Percentiles rank a stretch among this genome's conserved stretches.
Evolutionary conservation across 2,113 vertebrate species (phyloP).

Genomic region (Pogona vitticeps): DNA sequence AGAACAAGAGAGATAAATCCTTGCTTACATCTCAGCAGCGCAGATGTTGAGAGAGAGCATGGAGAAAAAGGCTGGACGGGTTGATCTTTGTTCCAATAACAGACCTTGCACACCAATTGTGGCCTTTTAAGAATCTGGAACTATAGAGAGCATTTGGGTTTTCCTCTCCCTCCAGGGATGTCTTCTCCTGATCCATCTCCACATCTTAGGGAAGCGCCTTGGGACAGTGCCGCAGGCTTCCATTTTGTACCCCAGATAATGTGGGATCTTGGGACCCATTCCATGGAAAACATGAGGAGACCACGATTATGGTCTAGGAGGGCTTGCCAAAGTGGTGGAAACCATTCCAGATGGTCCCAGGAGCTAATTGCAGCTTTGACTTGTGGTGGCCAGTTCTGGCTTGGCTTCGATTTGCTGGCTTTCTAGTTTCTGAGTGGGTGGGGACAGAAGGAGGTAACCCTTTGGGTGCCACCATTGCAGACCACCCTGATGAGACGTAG

Average conservation of each 20-base stretch:
- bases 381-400: slow-evolving; percentile 47
- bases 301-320: slow-evolving; percentile 41
- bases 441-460: not conserved
- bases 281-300: slow-evolving; percentile 53
- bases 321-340: slow-evolving; percentile 53
- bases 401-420: slow-evolving; percentile 18
- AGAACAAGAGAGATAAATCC: too few relatives aligned
- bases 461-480: slow-evolving; percentile 11
- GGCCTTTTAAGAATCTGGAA: too few relatives aligned
- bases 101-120: too few relatives aligned
- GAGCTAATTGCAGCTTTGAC: slow-evolving; percentile 50
- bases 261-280: slow-evolving; percentile 21
- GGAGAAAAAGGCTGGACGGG: too few relatives aligned
- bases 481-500: not conserved
- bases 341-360: not conserved
- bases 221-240: slow-evolving; percentile 18
- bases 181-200: not conserved
- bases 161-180: not conserved
- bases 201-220: not conserved
- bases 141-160: not conserved
- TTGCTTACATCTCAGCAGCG: too few relatives aligned
- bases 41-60: too few relatives aligned
- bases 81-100: too few relatives aligned
- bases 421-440: not conserved
- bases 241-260: slow-evolving; percentile 26